Evolutionary conservation across 2,888 invertebrate genomes (phyloP).

Genomic region (Campoletis raptor): DNA sequence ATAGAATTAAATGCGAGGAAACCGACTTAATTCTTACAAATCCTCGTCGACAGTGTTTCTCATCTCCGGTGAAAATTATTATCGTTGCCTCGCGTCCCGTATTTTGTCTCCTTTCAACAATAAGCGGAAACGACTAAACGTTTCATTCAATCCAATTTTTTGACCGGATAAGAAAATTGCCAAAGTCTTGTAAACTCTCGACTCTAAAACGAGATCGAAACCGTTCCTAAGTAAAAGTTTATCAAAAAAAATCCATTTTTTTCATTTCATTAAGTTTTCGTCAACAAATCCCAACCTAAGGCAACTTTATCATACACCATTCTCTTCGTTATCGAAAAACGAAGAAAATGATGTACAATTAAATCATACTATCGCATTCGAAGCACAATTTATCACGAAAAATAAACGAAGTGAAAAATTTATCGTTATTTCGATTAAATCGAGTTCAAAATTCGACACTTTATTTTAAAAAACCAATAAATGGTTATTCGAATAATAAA

Average conservation of each 20-base stretch:
- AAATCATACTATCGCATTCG: too few relatives aligned
- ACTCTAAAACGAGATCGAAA: too few relatives aligned
- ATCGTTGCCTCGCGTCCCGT: not conserved
- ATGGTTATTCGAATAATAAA: not conserved
- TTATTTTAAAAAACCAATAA: not conserved
- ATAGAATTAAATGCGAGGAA: constrained; percentile 62
- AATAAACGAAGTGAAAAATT: constrained; percentile 26
- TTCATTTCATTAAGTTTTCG: too few relatives aligned
- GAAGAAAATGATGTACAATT: too few relatives aligned
- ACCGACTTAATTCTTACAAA: constrained; percentile 63
- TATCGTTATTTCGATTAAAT: constrained; percentile 60
- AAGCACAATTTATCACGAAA: too few relatives aligned
- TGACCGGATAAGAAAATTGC: too few relatives aligned
- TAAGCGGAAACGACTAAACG: not conserved
- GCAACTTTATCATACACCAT: too few relatives aligned
- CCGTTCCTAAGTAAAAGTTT: too few relatives aligned
- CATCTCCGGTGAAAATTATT: constrained; percentile 24
- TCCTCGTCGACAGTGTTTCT: constrained; percentile 53
- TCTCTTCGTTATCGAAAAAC: too few relatives aligned
- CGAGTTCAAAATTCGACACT: constrained; percentile 24
- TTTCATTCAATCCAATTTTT: not conserved
- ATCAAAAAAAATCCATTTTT: too few relatives aligned
- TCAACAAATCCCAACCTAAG: too few relatives aligned
- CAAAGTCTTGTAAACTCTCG: too few relatives aligned
- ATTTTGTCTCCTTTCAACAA: not conserved